phyloP scores from a whole-genome alignment of 2,113 vertebrate species.

The Nettapus auritus region DNA sequence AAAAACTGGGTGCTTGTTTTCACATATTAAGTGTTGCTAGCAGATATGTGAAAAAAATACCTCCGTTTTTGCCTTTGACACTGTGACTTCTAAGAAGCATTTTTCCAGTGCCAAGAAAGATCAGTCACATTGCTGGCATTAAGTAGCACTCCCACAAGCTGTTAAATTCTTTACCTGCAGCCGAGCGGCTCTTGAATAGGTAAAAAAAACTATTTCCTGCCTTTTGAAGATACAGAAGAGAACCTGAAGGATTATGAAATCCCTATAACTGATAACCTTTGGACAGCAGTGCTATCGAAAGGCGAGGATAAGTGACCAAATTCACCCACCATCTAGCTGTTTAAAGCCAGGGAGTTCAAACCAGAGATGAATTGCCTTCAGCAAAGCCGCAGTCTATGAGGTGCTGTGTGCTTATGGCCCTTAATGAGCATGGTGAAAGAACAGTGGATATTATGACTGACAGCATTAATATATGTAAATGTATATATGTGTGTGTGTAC shows the following conservation, averaged over 20 bases:
- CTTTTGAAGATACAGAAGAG: slow-evolving; percentile 20
- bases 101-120: slow-evolving; percentile 46
- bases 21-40: neutral
- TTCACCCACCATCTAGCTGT: neutral
- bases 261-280: neutral
- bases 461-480: neutral
- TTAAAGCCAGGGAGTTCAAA: neutral
- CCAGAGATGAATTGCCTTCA: neutral
- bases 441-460: neutral
- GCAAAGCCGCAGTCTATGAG: neutral
- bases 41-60: neutral
- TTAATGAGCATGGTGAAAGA: neutral
- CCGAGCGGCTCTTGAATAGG: neutral
- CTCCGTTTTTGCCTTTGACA: neutral
- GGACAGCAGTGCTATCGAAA: slow-evolving; percentile 11
- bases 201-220: slow-evolving; percentile 6
- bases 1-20: neutral
- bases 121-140: slow-evolving; percentile 35
- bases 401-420: neutral
- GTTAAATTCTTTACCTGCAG: slow-evolving; percentile 63
- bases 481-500: rapidly evolving
- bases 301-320: neutral
- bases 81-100: slow-evolving; percentile 2
- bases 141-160: slow-evolving; percentile 33
- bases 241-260: slow-evolving; percentile 27